These are phyloP conservation scores for Decapterus maruadsi DNA, from an alignment of 2,797 vertebrate species.

Conservation along the genomic window DNA sequence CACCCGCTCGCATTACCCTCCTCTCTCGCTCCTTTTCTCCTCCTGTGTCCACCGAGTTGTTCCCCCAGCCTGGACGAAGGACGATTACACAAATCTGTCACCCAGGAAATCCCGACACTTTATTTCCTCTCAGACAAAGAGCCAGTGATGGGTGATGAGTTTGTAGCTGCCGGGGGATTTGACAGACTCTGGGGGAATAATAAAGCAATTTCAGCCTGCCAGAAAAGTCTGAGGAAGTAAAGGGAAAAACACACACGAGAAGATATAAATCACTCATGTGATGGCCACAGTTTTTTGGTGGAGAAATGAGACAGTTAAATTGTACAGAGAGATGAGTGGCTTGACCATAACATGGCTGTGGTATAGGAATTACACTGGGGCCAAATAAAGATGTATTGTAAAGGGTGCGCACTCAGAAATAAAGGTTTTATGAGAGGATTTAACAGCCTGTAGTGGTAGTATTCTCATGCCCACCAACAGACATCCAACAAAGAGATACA, in stretches of 20 bases:
- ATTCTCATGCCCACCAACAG: constrained; percentile 26
- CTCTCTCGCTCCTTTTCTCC: constrained; percentile 30
- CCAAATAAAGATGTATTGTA: constrained; percentile 57
- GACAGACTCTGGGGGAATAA: constrained; percentile 83
- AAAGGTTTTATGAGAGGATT: constrained; percentile 38
- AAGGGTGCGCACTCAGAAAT: constrained; percentile 26
- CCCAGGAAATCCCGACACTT: constrained; percentile 81
- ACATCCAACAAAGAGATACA: constrained; percentile 7
- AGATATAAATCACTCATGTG: constrained; percentile 78
- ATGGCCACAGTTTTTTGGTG: constrained; percentile 65
- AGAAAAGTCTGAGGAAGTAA: constrained; percentile 67
- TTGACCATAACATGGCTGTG: constrained; percentile 48
- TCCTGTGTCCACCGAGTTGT: constrained; percentile 59
- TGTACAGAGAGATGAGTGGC: constrained; percentile 65
- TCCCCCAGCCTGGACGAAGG: constrained; percentile 63
- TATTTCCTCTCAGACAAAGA: constrained; percentile 84
- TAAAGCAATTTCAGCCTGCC: constrained; percentile 86
- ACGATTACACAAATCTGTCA: constrained; percentile 82
- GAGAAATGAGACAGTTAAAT: constrained; percentile 76
- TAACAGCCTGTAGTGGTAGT: not conserved
- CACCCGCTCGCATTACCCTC: constrained; percentile 25
- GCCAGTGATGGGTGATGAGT: constrained; percentile 82
- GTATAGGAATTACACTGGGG: constrained; percentile 39
- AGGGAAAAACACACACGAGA: constrained; percentile 66
- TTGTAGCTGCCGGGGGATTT: constrained; percentile 78